Evolutionary conservation across 2,797 vertebrate genomes (phyloP), one percentile per base, ranked within the genome.

Genomic region (Enteromius mattozi): DNA sequence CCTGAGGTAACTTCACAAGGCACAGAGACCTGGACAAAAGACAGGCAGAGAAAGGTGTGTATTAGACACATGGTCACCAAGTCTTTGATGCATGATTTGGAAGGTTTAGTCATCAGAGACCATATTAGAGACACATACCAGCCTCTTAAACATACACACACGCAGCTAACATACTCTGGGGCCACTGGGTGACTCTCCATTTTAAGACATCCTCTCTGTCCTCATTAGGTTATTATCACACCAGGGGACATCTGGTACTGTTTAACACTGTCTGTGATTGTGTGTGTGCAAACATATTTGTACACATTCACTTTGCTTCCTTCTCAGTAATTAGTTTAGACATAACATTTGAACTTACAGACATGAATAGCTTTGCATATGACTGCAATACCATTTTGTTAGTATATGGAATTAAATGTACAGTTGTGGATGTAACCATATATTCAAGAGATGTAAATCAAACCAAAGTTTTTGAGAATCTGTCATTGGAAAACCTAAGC

Each of bases 181-280:
- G 81, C 76, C 47, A n/a, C 21, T 56, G 61, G 12, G 76, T 80
- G 51, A 75, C 84, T 83, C 61, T 71, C 56, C 65, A 65, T 59
- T 86, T 85, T 86, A 85, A 88, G 81, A 85, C 85, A 81, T 88
- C 87, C 85, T 79, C 86, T 86, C 49, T 80, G 83, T 88, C 75
- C 81, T 87, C 86, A 87, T 86, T 88, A 85, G 80, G 59, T 86
- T 85, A 81, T 61, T 63, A 78, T 83, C 85, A 85, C 86, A 85
- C 80, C 45, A 71, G 77, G 83, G 68, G 33, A 78, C 88, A 85
- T 80, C 85, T 89, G 88, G 78, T 81, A 71, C 76, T 88, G 82
- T 61, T 87, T 88, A 89, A 81, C 86, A 78, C 35, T 2, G 13
- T 66, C 35, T 71, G 47, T 61, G 21, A 51, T 24, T n/a, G 63